Conservation (phyloP, 2,797 vertebrate species). For the Anableps anableps region DNA sequence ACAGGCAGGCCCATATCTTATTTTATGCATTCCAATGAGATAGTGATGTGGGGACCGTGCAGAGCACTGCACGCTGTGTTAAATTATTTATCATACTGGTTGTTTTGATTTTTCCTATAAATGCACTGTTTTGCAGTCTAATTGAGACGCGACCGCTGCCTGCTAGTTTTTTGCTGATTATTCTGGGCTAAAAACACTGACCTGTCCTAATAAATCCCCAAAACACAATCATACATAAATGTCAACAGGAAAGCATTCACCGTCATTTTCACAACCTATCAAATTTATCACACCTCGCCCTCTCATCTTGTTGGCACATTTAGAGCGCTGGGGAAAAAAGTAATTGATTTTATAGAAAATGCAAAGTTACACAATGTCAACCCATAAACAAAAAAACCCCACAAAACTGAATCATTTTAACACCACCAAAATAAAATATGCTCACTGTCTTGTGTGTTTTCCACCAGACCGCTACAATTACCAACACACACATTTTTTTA, state of each 20-base stretch:
- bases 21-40: slow-evolving; percentile 75
- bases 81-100: slow-evolving; percentile 69
- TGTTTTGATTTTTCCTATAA: slow-evolving; percentile 64
- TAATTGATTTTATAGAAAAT: slow-evolving; percentile 45
- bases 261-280: slow-evolving; percentile 27
- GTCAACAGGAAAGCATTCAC: slow-evolving; percentile 14
- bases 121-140: slow-evolving; percentile 67
- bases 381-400: slow-evolving; percentile 3
- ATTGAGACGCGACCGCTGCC: slow-evolving; percentile 55
- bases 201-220: slow-evolving; percentile 57
- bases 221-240: slow-evolving; percentile 39
- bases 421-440: slow-evolving; percentile 38
- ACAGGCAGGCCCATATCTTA: slow-evolving; percentile 59
- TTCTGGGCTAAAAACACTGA: slow-evolving; percentile 54
- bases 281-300: slow-evolving; percentile 23
- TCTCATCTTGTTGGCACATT: slow-evolving; percentile 28
- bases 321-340: slow-evolving; percentile 9
- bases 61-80: slow-evolving; percentile 69
- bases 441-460: slow-evolving; percentile 47
- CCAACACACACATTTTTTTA: slow-evolving; percentile 60
- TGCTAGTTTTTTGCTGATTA: slow-evolving; percentile 63
- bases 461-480: slow-evolving; percentile 59
- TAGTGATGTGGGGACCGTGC: slow-evolving; percentile 41
- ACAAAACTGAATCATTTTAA: slow-evolving; percentile 26
- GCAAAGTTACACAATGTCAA: slow-evolving; percentile 33